These are phyloP conservation scores for Trimorus sp. DNA, from an alignment of 2,888 invertebrate species.

Conservation along the genomic window DNA sequence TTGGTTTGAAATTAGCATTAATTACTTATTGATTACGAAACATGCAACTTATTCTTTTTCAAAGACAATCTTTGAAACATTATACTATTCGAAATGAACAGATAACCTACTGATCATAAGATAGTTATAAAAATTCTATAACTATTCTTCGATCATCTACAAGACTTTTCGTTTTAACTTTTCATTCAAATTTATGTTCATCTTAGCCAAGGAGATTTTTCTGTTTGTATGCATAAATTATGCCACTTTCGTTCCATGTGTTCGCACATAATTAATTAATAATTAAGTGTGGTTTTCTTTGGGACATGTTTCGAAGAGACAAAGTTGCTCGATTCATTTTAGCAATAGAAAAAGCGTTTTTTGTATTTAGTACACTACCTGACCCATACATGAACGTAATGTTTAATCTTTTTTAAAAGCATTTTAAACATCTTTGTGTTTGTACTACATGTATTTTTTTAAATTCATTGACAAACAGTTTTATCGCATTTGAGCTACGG, in stretches of 20 bases:
- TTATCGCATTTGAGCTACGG: not conserved
- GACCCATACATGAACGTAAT: slow-evolving; percentile 1
- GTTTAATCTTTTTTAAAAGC: slow-evolving; percentile 23
- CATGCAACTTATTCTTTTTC: no score
- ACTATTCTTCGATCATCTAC: no score
- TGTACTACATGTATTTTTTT: slow-evolving; percentile 18
- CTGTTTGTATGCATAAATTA: no score
- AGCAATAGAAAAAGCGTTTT: not conserved
- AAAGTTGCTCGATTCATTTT: slow-evolving; percentile 38
- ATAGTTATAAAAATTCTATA: no score
- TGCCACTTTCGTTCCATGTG: not conserved
- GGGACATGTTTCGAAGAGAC: not conserved
- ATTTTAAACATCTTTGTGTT: slow-evolving; percentile 34
- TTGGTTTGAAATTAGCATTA: no score
- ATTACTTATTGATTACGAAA: no score
- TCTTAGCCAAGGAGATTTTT: no score
- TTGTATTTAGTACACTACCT: not conserved
- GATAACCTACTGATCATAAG: no score
- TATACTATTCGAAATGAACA: no score
- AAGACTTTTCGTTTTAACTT: no score
- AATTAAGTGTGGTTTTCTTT: not conserved
- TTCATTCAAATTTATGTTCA: no score
- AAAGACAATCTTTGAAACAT: no score
- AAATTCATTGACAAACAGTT: slow-evolving; percentile 34
- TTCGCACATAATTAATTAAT: not conserved